Evolutionary conservation across 2,888 invertebrate species (phyloP).

Genomic region (Caprella mutica): DNA sequence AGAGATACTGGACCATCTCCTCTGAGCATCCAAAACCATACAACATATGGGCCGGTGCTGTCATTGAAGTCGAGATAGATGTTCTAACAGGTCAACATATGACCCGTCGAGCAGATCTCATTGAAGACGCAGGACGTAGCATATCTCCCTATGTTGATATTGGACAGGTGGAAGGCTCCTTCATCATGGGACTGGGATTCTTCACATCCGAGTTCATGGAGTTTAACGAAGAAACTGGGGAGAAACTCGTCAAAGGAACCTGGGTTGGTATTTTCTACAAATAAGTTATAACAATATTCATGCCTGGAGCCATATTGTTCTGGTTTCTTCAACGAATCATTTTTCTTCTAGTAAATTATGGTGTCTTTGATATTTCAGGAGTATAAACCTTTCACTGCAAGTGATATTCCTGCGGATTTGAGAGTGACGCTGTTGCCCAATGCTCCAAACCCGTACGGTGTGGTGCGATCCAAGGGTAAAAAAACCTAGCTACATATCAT

Average conservation of each 20-base stretch:
- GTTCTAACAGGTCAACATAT: conserved; percentile 41
- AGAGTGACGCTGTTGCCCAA: conserved; percentile 35
- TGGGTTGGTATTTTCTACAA: too few relatives aligned
- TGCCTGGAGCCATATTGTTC: too few relatives aligned
- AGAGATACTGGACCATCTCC: conserved; percentile 15
- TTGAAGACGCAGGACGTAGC: conserved; percentile 29
- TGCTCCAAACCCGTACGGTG: conserved; percentile 36
- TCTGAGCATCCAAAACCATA: conserved; percentile 36
- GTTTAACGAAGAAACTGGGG: conserved; percentile 40
- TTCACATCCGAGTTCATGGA: conserved; percentile 40
- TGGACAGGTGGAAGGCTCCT: conserved; percentile 49
- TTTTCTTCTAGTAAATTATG: too few relatives aligned
- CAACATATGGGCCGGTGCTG: conserved; percentile 40
- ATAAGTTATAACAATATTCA: too few relatives aligned
- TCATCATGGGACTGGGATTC: conserved; percentile 43
- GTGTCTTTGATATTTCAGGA: conserved; percentile 30
- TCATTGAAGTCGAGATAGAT: conserved; percentile 42
- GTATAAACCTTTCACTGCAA: conserved; percentile 37
- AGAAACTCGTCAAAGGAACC: conserved; percentile 40
- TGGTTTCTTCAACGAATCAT: too few relatives aligned
- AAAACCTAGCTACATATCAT: too few relatives aligned
- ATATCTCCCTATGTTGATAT: conserved; percentile 37
- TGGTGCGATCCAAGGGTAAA: conserved; percentile 39
- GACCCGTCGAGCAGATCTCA: conserved; percentile 38
- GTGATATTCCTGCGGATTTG: conserved; percentile 38